Percentiles rank a stretch among this genome's conserved stretches.
Conservation (phyloP, 2,113 vertebrate species). For the Amblyornis subalaris region DNA sequence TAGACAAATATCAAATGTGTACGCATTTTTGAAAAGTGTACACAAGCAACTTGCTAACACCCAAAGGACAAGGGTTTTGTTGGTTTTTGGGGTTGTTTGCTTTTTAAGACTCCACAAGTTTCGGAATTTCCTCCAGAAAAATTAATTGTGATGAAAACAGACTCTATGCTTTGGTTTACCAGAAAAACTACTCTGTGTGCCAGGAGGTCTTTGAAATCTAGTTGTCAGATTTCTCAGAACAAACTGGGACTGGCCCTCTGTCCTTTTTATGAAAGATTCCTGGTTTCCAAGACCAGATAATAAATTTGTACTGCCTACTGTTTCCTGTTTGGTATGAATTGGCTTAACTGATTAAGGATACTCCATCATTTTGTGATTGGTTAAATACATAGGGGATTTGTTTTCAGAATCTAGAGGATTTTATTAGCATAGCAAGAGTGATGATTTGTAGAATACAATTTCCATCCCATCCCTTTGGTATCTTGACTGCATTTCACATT, state of each 20-base stretch:
- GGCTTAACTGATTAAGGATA: background rate
- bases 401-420: background rate
- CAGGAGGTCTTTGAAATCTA: background rate
- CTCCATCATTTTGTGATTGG: background rate
- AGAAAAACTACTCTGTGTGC: background rate
- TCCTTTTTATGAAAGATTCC: background rate
- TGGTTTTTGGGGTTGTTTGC: background rate
- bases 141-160: background rate
- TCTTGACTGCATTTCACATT: background rate
- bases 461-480: background rate
- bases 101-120: background rate
- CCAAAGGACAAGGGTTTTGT: background rate
- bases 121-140: slow-evolving; percentile 3
- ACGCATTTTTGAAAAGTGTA: background rate
- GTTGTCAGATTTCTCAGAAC: background rate
- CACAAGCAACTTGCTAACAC: background rate
- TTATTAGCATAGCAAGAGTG: background rate
- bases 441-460: background rate
- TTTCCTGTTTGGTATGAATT: background rate
- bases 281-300: background rate
- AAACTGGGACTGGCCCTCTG: background rate
- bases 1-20: background rate
- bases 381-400: background rate
- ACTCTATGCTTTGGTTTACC: background rate
- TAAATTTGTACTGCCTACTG: background rate